Evolutionary conservation across 2,888 invertebrate species (phyloP), one percentile per base, ranked within the genome.

Genomic region (Ochropleura leucogaster): DNA sequence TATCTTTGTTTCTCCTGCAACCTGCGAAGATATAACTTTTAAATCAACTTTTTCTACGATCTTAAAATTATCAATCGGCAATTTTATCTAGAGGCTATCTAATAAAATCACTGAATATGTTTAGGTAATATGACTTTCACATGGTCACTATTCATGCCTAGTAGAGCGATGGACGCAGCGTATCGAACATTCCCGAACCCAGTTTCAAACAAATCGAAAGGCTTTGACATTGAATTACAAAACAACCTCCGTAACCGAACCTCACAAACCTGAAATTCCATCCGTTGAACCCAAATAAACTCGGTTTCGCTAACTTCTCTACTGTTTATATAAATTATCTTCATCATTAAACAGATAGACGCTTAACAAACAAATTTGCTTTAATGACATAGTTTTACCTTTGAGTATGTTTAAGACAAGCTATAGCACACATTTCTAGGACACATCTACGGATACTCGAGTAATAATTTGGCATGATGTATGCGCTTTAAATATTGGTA

Each of bases 321-420:
- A 44, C 40, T 18, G 4, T 40, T 18, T 51, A 18, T 40, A 60
- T 42, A 59, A 16, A 10, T 7, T 40, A 18, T n/a, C 51, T 53
- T 18, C 20, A 59, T 44, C 40, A 64, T 59, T 59, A 42, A 44
- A 57, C 71, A 63, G 49, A 44, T 59, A 59, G n/a, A 49, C 30
- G 42, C 12, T 65, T 59, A 44, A 65, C 72, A 72, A 40, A 47
- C 65, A 47, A 47, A n/a, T n/a, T 73, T 59, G n/a, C 46, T 73
- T 59, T 44, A 10, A 0, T 12, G 14, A 3, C 46, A 3, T 65
- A 30, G 9, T 59, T 47, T 59, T 59, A 46, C 49, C 4, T 18
- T 44, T 20, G 57, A 3, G 62, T 64, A 57, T 57, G 4, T 20
- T 20, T 16, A 44, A 66, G 44, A 53, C 46, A 65, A 65, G 20